Evolutionary conservation across 2,888 invertebrate species (phyloP).

Genomic region (Lapara coniferarum): DNA sequence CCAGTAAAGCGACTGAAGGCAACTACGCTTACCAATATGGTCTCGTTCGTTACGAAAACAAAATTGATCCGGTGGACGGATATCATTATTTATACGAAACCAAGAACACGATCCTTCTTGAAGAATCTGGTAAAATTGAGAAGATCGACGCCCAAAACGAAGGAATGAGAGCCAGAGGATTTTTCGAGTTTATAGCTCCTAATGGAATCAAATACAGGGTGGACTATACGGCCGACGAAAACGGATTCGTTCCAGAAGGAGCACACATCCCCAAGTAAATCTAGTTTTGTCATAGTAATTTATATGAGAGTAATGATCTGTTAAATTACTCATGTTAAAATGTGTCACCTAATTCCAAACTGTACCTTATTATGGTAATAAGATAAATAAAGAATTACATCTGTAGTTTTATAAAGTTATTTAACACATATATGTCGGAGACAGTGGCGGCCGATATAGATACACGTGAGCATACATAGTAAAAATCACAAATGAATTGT

Average conservation of each 20-base stretch:
- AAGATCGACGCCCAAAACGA: slow-evolving; percentile 57
- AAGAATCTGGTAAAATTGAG: slow-evolving; percentile 71
- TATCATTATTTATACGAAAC: slow-evolving; percentile 80
- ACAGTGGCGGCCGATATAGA: too few species aligned
- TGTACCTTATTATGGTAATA: slow-evolving; percentile 25
- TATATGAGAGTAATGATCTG: background rate
- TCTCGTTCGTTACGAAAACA: slow-evolving; percentile 71
- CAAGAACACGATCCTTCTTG: slow-evolving; percentile 76
- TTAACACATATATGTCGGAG: too few species aligned
- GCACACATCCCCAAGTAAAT: slow-evolving; percentile 65
- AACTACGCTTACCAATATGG: slow-evolving; percentile 70
- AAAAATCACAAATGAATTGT: too few species aligned
- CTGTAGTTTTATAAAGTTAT: too few species aligned
- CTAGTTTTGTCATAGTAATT: slow-evolving; percentile 39
- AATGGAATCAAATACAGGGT: slow-evolving; percentile 77
- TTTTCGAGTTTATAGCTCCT: slow-evolving; percentile 72
- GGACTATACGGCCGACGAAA: slow-evolving; percentile 77
- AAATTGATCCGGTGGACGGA: slow-evolving; percentile 59
- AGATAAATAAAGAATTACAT: slow-evolving; percentile 26
- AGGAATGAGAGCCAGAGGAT: slow-evolving; percentile 67
- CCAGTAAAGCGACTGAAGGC: background rate
- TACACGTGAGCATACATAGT: too few species aligned
- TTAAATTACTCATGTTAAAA: slow-evolving; percentile 5
- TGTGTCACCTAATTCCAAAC: slow-evolving; percentile 13
- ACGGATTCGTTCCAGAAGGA: slow-evolving; percentile 69